Evolutionary conservation across 2,797 vertebrate genomes (phyloP), one percentile per base, ranked within the genome.

Genomic region (Lophius americanus): DNA sequence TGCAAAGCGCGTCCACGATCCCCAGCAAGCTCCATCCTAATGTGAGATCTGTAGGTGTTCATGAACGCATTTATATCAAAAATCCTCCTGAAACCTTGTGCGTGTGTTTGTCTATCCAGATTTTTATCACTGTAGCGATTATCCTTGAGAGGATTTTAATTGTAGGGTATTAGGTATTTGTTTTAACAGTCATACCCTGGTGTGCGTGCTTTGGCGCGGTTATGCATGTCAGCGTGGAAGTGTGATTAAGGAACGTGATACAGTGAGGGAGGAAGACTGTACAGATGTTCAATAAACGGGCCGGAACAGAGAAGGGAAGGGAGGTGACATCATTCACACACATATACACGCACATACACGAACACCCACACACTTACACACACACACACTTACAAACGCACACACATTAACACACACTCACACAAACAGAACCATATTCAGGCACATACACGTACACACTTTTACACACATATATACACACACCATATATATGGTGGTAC

Each of bases 271-370:
- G 78, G 88, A 88, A 90, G 84, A 82, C 75, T 84, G 83, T 89
- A 84, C 89, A 87, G 86, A 89, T 89, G 86, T 87, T 92, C 83
- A 85, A 92, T 91, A 92, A 91, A 92, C 88, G 89, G 87, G 75
- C 87, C 88, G 81, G 85, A 91, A 92, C 87, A 73, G 76, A 61
- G 74, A 56, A 57, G 63, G 35, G 74, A 78, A 73, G 70, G 75
- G 69, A 78, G 77, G 58, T 54, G 79, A 77, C 74, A 85, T 88
- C 73, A 63, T 59, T 89, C 76, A 85, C 53, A 60, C 60, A 48
- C 52, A 6, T 32, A 6, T 47, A 35, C 52, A 51, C 57, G 51
- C 59, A 42, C 32, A 49, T 14, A 9, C 49, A 33, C 43, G 51
- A 63, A 81, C 9, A 53, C n/a, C n/a, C 53, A 56, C 37, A 67